Base-by-base conservation (phyloP, 2,888 invertebrate genomes). In the Bimastos eiseni region DNA sequence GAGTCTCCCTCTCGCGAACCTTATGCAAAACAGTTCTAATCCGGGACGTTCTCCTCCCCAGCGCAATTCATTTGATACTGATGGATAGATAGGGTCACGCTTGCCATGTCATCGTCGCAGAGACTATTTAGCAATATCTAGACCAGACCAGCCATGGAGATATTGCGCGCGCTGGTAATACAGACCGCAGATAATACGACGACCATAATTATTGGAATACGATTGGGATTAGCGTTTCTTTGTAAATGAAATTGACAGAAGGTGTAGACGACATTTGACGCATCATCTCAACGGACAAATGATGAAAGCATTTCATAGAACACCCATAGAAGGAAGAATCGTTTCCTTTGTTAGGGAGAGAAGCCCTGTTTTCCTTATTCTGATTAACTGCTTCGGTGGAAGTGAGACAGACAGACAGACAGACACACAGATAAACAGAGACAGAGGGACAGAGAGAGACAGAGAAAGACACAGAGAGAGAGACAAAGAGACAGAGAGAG, bases 331-430 rank as follows among this genome's bases (percentile, higher is more conserved):
- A n/a, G n/a, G n/a, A 70, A n/a, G n/a, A 70, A 70, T 30, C 3
- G 70, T 30, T n/a, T 70, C 70, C 6, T n/a, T n/a, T n/a, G n/a
- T n/a, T n/a, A n/a, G n/a, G n/a, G n/a, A n/a, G n/a, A n/a, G n/a
- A n/a, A n/a, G n/a, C n/a, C n/a, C 70, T n/a, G 70, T 70, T 13
- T 70, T 70, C 70, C n/a, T 70, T 70, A 70, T 30, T 70, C 70
- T 70, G 70, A 70, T 70, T 70, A 70, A 70, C 70, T 70, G 70
- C n/a, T 70, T 70, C 70, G 70, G 70, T n/a, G 30, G 70, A n/a
- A 1, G 6, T 8, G 30, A 30, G n/a, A n/a, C n/a, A n/a, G n/a
- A n/a, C n/a, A n/a, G n/a, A n/a, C n/a, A n/a, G n/a, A n/a, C n/a
- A n/a, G n/a, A n/a, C 41, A 41, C 6, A 41, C 8, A 15, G 41